phyloP scores from a whole-genome alignment of 2,888 invertebrate species.

The Branchipolynoe longqiensis region DNA sequence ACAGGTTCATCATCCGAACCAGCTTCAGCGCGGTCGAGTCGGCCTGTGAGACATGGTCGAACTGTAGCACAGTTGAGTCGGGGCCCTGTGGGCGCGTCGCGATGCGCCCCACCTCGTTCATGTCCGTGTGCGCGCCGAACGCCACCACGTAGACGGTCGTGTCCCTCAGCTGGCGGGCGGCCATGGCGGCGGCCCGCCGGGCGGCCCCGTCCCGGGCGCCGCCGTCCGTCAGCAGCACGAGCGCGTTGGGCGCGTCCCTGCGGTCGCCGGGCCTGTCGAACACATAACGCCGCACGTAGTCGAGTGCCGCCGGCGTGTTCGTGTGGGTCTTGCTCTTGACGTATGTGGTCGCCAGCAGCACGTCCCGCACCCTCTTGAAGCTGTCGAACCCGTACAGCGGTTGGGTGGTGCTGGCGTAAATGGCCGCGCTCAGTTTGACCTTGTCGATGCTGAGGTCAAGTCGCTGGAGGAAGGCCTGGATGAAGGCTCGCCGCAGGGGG shows the following conservation, averaged over 20 bases:
- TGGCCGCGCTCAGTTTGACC: slow-evolving; percentile 55
- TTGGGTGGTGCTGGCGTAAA: slow-evolving; percentile 37
- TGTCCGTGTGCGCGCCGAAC: background rate
- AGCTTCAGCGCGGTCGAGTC: too few relatives aligned
- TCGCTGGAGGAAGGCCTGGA: slow-evolving; percentile 49
- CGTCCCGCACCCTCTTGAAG: slow-evolving; percentile 31
- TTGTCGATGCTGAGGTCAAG: slow-evolving; percentile 41
- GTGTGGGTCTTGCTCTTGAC: slow-evolving; percentile 3
- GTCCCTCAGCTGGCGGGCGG: background rate
- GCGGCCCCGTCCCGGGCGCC: slow-evolving; percentile 4
- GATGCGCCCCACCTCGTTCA: background rate
- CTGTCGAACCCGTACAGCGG: slow-evolving; percentile 55
- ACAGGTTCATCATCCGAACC: too few relatives aligned
- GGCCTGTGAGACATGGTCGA: too few relatives aligned
- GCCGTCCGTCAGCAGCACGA: slow-evolving; percentile 30
- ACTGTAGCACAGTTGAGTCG: background rate
- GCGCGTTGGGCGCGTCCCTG: background rate
- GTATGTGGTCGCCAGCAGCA: slow-evolving; percentile 56
- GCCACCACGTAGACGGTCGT: slow-evolving; percentile 16
- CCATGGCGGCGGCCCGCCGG: background rate
- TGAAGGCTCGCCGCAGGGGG: slow-evolving; percentile 56
- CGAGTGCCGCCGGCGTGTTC: slow-evolving; percentile 3
- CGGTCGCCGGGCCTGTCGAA: slow-evolving; percentile 30
- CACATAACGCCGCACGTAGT: background rate
- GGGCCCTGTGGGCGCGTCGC: background rate